phyloP scores from a whole-genome alignment of 2,797 vertebrate genomes.

The Cryptoprocta ferox region DNA sequence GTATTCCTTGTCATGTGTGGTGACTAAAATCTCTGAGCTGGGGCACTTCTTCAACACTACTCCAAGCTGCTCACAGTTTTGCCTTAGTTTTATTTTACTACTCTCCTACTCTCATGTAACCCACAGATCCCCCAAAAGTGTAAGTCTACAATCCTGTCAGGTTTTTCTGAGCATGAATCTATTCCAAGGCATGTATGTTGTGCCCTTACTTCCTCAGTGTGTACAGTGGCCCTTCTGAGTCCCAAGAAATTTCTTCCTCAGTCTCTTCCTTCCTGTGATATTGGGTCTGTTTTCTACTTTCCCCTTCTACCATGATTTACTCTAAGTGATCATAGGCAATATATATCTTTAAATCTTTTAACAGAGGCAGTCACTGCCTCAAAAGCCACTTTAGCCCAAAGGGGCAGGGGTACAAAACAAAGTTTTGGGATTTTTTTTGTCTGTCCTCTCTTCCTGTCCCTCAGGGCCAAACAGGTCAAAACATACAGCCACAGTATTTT shows the following conservation, averaged over 20 bases:
- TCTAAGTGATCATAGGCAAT: background rate
- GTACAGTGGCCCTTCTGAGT: background rate
- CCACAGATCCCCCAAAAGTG: background rate
- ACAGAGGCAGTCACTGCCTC: background rate
- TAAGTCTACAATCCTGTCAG: background rate
- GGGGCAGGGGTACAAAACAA: background rate
- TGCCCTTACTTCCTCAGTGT: background rate
- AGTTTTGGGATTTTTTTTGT: background rate
- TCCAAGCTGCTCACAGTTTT: background rate
- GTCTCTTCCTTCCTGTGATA: background rate
- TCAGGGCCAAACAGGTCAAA: background rate
- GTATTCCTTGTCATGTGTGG: background rate
- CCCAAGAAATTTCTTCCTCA: background rate
- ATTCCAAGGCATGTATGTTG: background rate
- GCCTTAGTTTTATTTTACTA: background rate
- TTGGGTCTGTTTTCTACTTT: background rate
- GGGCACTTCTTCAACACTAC: background rate
- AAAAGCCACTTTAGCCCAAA: background rate
- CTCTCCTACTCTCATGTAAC: background rate
- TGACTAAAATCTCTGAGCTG: background rate
- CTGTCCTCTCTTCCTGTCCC: background rate
- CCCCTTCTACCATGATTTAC: background rate
- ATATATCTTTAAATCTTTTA: slow-evolving; percentile 5
- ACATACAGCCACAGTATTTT: background rate
- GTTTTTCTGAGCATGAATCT: background rate